Percentiles rank a stretch among this genome's conserved stretches.
Evolutionary conservation across 2,888 invertebrate species (phyloP).

Genomic region (Tiliacea citrago): DNA sequence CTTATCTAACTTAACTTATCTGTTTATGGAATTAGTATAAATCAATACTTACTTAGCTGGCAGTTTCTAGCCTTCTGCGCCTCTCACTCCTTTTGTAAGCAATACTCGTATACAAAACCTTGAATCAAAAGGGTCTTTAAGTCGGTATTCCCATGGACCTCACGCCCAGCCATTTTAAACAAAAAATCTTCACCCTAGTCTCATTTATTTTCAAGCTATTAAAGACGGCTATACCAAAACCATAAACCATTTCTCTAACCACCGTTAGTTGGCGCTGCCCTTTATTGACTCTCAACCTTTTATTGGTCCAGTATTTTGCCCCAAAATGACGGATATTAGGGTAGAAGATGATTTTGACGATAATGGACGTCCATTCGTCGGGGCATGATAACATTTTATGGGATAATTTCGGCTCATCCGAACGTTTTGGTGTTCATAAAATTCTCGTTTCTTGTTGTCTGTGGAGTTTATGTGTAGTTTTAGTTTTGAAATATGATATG

Average conservation of each 20-base stretch:
- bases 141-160: neutral
- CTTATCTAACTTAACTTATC: too few relatives aligned
- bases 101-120: too few relatives aligned
- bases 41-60: neutral
- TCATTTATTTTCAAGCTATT: slow-evolving; percentile 18
- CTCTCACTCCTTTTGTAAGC: too few relatives aligned
- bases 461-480: slow-evolving; percentile 13
- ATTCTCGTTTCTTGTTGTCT: slow-evolving; percentile 29
- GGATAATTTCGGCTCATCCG: slow-evolving; percentile 35
- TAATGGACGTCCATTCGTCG: slow-evolving; percentile 60
- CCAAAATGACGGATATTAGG: slow-evolving; percentile 56
- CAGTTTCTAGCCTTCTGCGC: neutral
- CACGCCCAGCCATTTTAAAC: too few relatives aligned
- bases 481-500: neutral
- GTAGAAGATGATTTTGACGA: slow-evolving; percentile 64
- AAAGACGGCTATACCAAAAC: slow-evolving; percentile 6
- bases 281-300: slow-evolving; percentile 63
- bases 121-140: too few relatives aligned
- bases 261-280: slow-evolving; percentile 46
- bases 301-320: slow-evolving; percentile 61
- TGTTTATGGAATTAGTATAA: too few relatives aligned
- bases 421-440: slow-evolving; percentile 47
- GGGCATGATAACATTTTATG: slow-evolving; percentile 63
- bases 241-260: slow-evolving; percentile 29
- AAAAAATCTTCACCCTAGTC: neutral